A percentile compares a stretch with the other conserved stretches of the same genome.
Conservation (phyloP, 1,140 invertebrate species). For the Teleopsis dalmanni region DNA sequence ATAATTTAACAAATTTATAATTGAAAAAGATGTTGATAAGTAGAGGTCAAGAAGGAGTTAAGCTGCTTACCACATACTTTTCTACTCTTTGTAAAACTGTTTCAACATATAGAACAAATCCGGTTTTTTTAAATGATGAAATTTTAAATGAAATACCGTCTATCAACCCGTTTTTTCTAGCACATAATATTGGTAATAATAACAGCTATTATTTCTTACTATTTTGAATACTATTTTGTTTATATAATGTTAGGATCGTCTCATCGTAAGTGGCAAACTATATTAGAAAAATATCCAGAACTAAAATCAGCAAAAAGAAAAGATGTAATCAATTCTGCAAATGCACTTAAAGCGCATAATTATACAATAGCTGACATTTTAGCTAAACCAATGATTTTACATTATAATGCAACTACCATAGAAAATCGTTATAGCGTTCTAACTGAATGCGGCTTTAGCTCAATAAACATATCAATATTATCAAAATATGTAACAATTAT, state of each 20-base stretch:
- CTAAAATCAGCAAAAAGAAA: constrained; percentile 29
- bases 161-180: no score
- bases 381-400: constrained; percentile 48
- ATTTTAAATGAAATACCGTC: no score
- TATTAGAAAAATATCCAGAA: constrained; percentile 31
- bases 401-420: constrained; percentile 48
- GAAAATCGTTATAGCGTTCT: constrained; percentile 50
- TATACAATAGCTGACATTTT: constrained; percentile 45
- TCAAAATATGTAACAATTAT: constrained; percentile 45
- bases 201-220: no score
- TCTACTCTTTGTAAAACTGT: no score
- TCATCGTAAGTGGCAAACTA: constrained; percentile 4
- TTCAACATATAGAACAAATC: no score
- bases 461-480: constrained; percentile 45
- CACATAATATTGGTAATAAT: no score
- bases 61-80: no score
- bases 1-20: no score
- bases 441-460: constrained; percentile 48
- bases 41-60: no score
- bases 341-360: constrained; percentile 25
- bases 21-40: no score
- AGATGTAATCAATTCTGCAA: constrained; percentile 26
- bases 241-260: constrained; percentile 4
- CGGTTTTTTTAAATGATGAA: no score
- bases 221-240: no score